Percentiles rank a stretch among this genome's conserved stretches.
phyloP scores from a whole-genome alignment of 2,888 invertebrate genomes.

The Phytoseiulus persimilis region DNA sequence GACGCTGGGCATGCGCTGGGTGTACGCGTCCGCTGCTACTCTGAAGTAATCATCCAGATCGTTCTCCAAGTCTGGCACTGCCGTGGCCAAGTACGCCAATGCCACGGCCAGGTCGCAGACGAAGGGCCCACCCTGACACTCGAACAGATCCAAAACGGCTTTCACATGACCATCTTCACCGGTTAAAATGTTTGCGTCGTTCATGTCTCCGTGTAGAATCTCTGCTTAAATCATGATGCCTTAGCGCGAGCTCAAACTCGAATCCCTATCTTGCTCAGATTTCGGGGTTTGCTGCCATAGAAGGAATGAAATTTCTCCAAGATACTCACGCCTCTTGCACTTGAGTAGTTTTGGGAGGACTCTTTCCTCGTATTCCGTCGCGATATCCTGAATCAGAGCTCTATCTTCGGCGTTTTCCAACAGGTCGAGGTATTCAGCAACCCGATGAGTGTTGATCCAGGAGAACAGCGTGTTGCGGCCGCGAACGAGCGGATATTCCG shows the following conservation, averaged over 20 bases:
- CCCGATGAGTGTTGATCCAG: background rate
- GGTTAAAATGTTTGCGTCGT: background rate
- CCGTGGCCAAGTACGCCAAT: background rate
- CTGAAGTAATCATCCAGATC: background rate
- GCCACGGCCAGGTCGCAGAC: background rate
- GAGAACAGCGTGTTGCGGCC: background rate
- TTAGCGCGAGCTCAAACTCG: too few species aligned
- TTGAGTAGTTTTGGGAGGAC: background rate
- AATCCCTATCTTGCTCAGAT: too few species aligned
- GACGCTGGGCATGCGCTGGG: background rate
- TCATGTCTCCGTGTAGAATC: constrained; percentile 7
- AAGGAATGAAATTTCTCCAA: too few species aligned
- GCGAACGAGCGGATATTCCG: background rate
- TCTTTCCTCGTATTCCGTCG: background rate
- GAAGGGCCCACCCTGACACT: background rate
- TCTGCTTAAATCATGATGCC: background rate
- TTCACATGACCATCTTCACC: background rate
- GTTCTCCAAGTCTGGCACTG: background rate
- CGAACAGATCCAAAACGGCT: background rate
- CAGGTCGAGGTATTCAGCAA: background rate
- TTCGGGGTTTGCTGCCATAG: too few species aligned
- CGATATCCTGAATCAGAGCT: background rate
- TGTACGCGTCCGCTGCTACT: background rate
- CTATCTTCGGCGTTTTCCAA: background rate
- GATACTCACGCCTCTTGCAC: background rate